Conservation (phyloP, 92 coral and sea anemone species). For the Palythoa heliodiscus region DNA sequence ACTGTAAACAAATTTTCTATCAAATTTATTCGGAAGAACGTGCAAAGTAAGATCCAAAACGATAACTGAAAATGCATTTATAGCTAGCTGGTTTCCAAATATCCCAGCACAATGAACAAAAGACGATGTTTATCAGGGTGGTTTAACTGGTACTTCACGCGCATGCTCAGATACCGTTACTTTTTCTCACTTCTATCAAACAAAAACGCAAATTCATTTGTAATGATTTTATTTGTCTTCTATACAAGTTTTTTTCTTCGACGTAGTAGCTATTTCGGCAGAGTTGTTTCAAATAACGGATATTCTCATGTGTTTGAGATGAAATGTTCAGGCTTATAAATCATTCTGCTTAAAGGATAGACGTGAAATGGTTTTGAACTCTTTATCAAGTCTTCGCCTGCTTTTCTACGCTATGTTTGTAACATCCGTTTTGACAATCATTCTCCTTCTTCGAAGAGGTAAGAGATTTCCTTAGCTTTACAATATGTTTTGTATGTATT, state of each 20-base stretch:
- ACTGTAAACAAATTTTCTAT: too few species aligned
- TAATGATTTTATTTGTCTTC: neutral
- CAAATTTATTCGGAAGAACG: neutral
- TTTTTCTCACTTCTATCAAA: neutral
- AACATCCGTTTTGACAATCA: slow-evolving; percentile 21
- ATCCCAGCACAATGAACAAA: neutral
- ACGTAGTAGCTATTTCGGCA: neutral
- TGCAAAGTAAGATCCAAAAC: neutral
- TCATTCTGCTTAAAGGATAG: neutral
- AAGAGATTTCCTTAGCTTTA: neutral
- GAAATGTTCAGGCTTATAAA: neutral
- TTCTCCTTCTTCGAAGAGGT: slow-evolving; percentile 38
- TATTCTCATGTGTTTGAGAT: neutral
- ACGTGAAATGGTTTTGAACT: slow-evolving; percentile 9
- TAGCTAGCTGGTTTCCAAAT: slow-evolving; percentile 23
- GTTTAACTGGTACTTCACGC: neutral
- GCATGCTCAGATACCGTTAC: neutral
- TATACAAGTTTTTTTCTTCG: neutral
- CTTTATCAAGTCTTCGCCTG: slow-evolving; percentile 19
- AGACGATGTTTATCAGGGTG: neutral
- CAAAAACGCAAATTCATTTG: neutral
- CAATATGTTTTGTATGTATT: neutral
- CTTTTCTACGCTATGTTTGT: slow-evolving; percentile 24
- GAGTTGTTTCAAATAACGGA: neutral
- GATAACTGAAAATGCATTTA: neutral